phyloP scores from a whole-genome alignment of 2,888 invertebrate species.

The Sepioteuthis lessoniana region DNA sequence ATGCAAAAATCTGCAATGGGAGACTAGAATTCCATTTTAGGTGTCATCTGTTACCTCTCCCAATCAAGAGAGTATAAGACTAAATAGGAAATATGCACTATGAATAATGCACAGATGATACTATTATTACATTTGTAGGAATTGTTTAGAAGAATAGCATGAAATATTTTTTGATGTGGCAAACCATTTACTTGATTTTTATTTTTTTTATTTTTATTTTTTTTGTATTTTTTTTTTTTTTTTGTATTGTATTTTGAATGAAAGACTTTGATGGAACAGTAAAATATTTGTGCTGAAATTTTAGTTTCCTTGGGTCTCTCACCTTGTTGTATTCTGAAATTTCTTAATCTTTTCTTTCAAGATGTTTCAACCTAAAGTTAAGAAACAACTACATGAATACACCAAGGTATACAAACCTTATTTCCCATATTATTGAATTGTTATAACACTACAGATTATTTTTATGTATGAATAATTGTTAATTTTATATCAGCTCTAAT shows the following conservation, averaged over 20 bases:
- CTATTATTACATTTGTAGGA: background rate
- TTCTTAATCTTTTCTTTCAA: slow-evolving; percentile 33
- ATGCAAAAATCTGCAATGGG: no score
- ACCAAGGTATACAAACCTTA: slow-evolving; percentile 3
- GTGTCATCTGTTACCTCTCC: no score
- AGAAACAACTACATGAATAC: slow-evolving; percentile 16
- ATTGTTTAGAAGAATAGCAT: background rate
- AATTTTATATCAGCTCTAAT: background rate
- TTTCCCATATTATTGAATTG: slow-evolving; percentile 2
- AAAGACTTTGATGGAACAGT: background rate
- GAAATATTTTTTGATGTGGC: background rate
- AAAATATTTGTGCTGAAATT: no score
- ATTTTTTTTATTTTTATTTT: background rate
- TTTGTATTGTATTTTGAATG: background rate
- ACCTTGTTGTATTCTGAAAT: slow-evolving; percentile 8
- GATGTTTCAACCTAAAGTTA: slow-evolving; percentile 33
- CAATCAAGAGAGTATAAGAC: no score
- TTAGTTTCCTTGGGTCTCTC: background rate
- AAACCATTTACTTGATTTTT: background rate
- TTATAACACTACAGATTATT: background rate
- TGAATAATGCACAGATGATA: background rate
- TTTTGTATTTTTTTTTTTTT: background rate
- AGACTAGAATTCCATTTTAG: no score
- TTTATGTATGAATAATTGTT: background rate
- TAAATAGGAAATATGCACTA: no score